Evolutionary conservation across 2,113 vertebrate genomes (phyloP).

Genomic region (Crotophaga sulcirostris): DNA sequence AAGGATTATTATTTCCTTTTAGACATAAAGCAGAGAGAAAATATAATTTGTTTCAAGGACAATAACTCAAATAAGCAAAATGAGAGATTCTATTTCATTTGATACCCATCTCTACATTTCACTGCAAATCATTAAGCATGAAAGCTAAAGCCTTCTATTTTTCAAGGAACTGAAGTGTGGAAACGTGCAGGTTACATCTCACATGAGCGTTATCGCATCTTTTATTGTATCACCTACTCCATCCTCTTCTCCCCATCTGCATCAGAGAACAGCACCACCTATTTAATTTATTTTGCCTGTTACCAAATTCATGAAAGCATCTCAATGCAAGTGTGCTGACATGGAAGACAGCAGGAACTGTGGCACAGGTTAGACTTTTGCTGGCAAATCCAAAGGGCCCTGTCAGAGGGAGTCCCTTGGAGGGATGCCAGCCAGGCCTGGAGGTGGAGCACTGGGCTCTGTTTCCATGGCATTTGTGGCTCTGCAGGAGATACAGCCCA

Average conservation of each 20-base stretch:
- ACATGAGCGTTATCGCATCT: neutral
- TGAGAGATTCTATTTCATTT: neutral
- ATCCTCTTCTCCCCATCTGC: neutral
- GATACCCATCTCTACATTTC: neutral
- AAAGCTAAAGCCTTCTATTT: neutral
- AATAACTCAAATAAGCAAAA: slow-evolving; percentile 14
- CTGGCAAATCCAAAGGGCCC: neutral
- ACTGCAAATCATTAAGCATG: neutral
- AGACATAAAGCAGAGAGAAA: neutral
- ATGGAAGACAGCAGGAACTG: neutral
- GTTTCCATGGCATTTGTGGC: neutral
- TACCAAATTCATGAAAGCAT: neutral
- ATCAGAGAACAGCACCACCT: neutral
- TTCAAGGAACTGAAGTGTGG: neutral
- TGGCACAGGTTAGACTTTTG: neutral
- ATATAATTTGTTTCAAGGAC: neutral
- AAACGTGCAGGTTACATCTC: neutral
- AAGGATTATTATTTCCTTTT: neutral
- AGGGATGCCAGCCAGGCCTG: neutral
- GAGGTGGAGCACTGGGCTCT: neutral
- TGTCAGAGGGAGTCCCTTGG: neutral
- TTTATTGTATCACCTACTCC: neutral
- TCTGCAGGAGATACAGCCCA: neutral
- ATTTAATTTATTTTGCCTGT: neutral
- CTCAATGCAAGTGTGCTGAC: neutral